Conservation (phyloP, 37 sponge, comb jelly and placozoan species). For the Beroe ovata region DNA sequence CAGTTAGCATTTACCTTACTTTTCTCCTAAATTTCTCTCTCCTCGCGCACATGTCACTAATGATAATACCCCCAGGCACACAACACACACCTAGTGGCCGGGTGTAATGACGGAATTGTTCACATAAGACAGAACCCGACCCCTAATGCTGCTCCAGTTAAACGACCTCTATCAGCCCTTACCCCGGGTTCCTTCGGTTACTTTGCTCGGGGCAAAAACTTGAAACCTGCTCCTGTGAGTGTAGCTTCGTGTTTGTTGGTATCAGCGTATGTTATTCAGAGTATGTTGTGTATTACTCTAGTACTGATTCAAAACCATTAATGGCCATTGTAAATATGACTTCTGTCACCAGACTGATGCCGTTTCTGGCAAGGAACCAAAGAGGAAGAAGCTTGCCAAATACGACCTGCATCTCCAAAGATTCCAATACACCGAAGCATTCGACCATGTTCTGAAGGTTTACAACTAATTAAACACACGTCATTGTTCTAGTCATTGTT, state of each 20-base stretch:
- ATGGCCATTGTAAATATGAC: neutral
- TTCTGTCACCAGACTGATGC: slow-evolving; percentile 70
- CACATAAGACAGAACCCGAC: slow-evolving; percentile 73
- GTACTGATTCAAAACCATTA: neutral
- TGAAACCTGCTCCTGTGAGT: slow-evolving; percentile 68
- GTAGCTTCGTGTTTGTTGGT: too few species aligned
- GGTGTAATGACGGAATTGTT: slow-evolving; percentile 83
- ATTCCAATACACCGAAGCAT: slow-evolving; percentile 86
- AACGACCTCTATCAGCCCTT: slow-evolving; percentile 50
- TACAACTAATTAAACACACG: too few species aligned
- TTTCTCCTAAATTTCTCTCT: neutral
- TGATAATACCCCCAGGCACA: slow-evolving; percentile 72
- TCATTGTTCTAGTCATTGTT: too few species aligned
- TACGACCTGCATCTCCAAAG: slow-evolving; percentile 80
- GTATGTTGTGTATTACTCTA: neutral
- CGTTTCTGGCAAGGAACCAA: slow-evolving; percentile 69
- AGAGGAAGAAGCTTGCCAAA: slow-evolving; percentile 66
- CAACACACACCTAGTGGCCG: slow-evolving; percentile 87
- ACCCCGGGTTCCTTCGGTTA: slow-evolving; percentile 74
- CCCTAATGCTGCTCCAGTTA: neutral
- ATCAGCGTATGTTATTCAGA: too few species aligned
- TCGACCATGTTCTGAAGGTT: slow-evolving; percentile 80
- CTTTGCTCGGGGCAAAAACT: slow-evolving; percentile 76
- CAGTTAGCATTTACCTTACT: neutral
- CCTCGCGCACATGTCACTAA: neutral